Percentiles rank a stretch among this genome's conserved stretches.
These are phyloP conservation scores for Pseudotriccus pelzelni DNA, from an alignment of 2,797 vertebrate species.

Conservation along the genomic window DNA sequence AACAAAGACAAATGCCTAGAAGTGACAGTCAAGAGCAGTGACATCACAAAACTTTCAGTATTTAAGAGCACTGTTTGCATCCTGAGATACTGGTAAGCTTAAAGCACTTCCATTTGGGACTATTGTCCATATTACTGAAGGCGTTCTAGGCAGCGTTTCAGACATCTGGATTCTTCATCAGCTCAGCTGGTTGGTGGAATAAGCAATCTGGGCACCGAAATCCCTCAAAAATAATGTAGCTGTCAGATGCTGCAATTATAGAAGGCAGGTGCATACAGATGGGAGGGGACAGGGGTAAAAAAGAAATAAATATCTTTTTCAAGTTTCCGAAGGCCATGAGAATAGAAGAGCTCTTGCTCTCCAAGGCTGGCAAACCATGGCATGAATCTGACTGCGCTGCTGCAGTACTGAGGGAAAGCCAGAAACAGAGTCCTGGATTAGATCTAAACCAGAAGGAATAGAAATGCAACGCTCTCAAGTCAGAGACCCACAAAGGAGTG, in stretches of 20 bases:
- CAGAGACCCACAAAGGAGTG: background rate
- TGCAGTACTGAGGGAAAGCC: background rate
- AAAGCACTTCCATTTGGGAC: background rate
- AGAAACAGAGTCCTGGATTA: background rate
- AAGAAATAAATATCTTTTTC: background rate
- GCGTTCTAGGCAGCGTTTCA: background rate
- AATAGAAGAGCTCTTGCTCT: background rate
- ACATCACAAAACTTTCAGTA: background rate
- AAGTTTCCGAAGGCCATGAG: background rate
- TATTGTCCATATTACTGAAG: background rate
- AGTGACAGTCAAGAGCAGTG: background rate
- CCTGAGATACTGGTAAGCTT: background rate
- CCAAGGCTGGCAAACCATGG: fast-evolving
- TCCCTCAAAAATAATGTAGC: background rate
- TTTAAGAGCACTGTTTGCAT: background rate
- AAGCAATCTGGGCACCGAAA: background rate
- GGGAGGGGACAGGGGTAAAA: background rate
- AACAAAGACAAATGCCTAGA: background rate
- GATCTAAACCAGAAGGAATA: background rate
- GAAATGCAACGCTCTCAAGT: background rate
- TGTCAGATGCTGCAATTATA: background rate
- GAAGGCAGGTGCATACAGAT: background rate
- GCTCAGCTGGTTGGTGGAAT: background rate
- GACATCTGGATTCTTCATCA: background rate
- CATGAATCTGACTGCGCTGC: background rate